Conservation (phyloP, 2,113 vertebrate genomes). For the Seriola quinqueradiata region DNA sequence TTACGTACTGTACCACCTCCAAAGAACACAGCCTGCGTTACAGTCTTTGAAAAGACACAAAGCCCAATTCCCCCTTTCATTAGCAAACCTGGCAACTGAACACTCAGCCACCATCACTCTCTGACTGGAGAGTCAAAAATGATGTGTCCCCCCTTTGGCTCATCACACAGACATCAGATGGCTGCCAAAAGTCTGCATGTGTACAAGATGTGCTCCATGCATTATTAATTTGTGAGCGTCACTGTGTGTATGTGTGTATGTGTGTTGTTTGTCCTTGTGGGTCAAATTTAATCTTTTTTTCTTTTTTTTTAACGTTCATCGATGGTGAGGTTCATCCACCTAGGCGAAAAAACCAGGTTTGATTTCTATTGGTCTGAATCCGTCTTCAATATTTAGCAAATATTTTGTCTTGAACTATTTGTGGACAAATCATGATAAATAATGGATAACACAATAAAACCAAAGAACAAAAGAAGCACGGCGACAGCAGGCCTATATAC, state of each 20-base stretch:
- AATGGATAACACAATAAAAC: constrained; percentile 12
- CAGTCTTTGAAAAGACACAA: constrained; percentile 48
- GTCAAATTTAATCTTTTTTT: constrained; percentile 26
- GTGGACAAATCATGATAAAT: constrained; percentile 31
- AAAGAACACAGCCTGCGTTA: constrained; percentile 37
- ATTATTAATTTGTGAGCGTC: constrained; percentile 67
- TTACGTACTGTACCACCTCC: constrained; percentile 7
- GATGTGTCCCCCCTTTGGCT: constrained; percentile 70
- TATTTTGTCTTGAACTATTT: constrained; percentile 16
- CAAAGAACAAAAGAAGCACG: not conserved
- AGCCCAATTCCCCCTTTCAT: constrained; percentile 57
- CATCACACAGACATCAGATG: constrained; percentile 64
- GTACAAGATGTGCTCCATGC: constrained; percentile 68
- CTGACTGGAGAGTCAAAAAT: constrained; percentile 59
- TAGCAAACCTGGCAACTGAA: constrained; percentile 56
- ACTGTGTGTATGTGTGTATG: constrained; percentile 24
- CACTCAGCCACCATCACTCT: constrained; percentile 49
- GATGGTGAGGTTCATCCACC: constrained; percentile 15
- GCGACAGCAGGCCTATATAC: constrained; percentile 15
- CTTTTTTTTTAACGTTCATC: constrained; percentile 7
- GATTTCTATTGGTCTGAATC: not conserved
- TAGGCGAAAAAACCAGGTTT: not conserved
- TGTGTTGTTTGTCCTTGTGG: constrained; percentile 6
- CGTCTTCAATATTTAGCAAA: constrained; percentile 1
- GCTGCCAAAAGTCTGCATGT: constrained; percentile 71